Conservation (phyloP, 2,113 vertebrate genomes). For the Holacanthus passer region DNA sequence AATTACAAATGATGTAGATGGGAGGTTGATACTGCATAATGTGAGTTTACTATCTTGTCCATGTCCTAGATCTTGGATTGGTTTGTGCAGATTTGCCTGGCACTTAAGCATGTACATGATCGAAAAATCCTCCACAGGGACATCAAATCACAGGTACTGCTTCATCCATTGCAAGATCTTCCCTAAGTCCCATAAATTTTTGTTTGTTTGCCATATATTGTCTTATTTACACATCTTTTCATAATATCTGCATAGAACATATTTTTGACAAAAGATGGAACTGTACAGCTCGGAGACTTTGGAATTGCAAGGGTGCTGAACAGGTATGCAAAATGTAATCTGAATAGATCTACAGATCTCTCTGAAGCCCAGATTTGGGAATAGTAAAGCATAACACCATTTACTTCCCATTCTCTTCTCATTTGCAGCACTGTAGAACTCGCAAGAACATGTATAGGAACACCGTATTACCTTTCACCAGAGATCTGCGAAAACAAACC, state of each 20-base stretch:
- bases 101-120: conserved; percentile 96
- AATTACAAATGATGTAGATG: background rate
- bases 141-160: conserved; percentile 96
- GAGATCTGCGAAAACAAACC: conserved; percentile 99
- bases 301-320: conserved; percentile 97
- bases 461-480: conserved; percentile 96
- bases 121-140: conserved; percentile 98
- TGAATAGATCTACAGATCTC: background rate
- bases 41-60: background rate
- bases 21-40: background rate
- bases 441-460: conserved; percentile 97
- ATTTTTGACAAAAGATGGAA: conserved; percentile 98
- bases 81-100: conserved; percentile 98
- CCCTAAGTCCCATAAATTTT: background rate
- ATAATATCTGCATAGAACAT: conserved; percentile 87
- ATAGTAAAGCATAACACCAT: background rate
- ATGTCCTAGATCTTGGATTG: conserved; percentile 92
- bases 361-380: background rate
- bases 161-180: background rate
- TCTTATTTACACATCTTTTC: background rate
- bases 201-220: background rate
- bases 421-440: conserved; percentile 92
- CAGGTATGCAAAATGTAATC: conserved; percentile 84
- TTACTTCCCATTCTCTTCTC: background rate
- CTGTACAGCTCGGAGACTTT: conserved; percentile 97